These are phyloP conservation scores for Corvus moneduloides DNA, from an alignment of 2,113 vertebrate genomes.

Conservation along the genomic window DNA sequence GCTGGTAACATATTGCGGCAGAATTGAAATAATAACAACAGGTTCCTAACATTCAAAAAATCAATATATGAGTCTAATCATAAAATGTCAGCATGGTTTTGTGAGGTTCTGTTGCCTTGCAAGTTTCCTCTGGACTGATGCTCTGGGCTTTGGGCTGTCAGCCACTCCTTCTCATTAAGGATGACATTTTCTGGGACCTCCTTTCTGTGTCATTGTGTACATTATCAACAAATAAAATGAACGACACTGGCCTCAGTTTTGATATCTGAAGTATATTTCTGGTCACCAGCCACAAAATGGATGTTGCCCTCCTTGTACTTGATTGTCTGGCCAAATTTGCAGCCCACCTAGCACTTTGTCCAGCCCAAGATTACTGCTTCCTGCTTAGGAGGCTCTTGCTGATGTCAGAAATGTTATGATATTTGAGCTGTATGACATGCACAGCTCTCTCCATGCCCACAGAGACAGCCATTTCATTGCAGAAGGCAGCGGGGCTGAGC, in stretches of 20 bases:
- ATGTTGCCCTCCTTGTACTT: not conserved
- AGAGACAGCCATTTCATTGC: not conserved
- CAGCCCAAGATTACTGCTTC: not conserved
- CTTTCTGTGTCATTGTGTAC: not conserved
- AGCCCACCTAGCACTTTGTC: not conserved
- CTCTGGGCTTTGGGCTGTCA: not conserved
- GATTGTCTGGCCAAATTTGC: not conserved
- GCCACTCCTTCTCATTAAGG: not conserved
- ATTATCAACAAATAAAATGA: not conserved
- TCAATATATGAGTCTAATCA: not conserved
- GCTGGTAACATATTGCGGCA: not conserved
- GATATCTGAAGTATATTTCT: not conserved
- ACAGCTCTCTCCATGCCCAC: not conserved
- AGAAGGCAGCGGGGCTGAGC: not conserved
- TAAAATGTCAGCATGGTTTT: not conserved
- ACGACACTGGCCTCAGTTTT: not conserved
- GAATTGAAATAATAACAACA: not conserved
- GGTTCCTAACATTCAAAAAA: not conserved
- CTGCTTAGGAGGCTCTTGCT: not conserved
- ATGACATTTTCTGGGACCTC: not conserved
- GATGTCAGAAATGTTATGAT: not conserved
- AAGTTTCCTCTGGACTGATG: not conserved
- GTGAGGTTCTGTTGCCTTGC: not conserved
- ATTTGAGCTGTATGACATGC: not conserved
- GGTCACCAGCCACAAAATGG: not conserved